A percentile compares a stretch with the other conserved stretches of the same genome.
Conservation (phyloP, 2,797 vertebrate genomes). For the Babyrousa celebensis region DNA sequence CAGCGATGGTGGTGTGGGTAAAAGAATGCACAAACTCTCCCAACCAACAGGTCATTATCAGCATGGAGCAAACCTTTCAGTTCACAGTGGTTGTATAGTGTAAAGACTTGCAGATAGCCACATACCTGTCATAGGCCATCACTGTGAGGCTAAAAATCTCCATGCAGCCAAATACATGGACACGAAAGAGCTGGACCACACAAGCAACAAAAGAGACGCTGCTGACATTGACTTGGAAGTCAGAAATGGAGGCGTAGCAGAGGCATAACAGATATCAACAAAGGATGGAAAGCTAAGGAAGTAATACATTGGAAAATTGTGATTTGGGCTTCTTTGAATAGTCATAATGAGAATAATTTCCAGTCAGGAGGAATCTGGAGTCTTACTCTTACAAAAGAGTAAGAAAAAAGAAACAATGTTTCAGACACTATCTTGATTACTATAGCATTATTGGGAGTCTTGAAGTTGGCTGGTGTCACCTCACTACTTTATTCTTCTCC, state of each 20-base stretch:
- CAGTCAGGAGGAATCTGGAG: background rate
- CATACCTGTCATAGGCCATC: background rate
- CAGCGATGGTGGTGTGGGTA: conserved; percentile 60
- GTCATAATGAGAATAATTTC: background rate
- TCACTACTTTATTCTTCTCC: background rate
- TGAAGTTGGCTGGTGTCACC: background rate
- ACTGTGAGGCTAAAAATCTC: background rate
- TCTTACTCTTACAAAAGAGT: background rate
- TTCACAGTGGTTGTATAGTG: background rate
- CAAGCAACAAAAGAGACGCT: background rate
- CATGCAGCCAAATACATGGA: background rate
- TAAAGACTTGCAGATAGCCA: background rate
- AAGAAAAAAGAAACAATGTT: background rate
- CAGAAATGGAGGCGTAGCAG: background rate
- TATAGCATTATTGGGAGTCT: background rate
- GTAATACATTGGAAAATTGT: background rate
- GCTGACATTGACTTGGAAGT: background rate
- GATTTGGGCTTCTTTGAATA: background rate
- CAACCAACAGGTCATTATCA: background rate
- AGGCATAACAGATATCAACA: conserved; percentile 43
- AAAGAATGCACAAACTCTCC: conserved; percentile 64
- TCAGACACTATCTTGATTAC: background rate
- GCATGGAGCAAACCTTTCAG: fast-evolving
- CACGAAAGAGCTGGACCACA: background rate
- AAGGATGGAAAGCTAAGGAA: conserved; percentile 56